Base-by-base conservation (phyloP, 2,888 invertebrate species). In the Diplolepis rosae region DNA sequence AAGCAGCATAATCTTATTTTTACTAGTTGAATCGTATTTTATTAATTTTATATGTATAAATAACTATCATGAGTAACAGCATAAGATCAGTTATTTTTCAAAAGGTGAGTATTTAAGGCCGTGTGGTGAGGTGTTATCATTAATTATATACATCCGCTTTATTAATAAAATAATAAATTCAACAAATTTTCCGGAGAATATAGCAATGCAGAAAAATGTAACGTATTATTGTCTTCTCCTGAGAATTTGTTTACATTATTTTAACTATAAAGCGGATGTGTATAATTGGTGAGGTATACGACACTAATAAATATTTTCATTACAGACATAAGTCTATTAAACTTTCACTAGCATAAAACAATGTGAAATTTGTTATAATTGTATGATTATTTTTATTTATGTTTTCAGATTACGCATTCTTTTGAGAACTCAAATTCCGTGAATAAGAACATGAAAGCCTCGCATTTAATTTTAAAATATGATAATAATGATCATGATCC, bases 391-490 rank as follows among this genome's bases (percentile, higher is more conserved):
- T 30, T 54, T 54, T 18, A 3, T 35, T 45, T 48, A 72, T 54
- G 67, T 56, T 81, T 82, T 56, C 50, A 87, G 88, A 73, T 87
- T 65, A 70, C 75, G 48, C 79, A 77, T 68, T 78, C 75, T 22
- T 70, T 85, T 13, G 65, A 73, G 35, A 79, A 73, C 66, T 30
- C 65, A 11, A 78, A 82, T n/a, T 24, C 72, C 35, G 71, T 68
- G 48, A 72, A 70, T 27, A 11, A 77, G 18, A 65, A 66, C 1
- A 66, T 69, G 13, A 75, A 84, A 61, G 50, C 77, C 9, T 78
- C 80, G 5, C 72, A 77, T 35, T 70, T 87, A 4, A 30, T 56
- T 22, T 70, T 87, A 4, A 78, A 77, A 48, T 54, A 69, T 13
- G 78, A 83, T 54, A 67, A 77, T 15, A 39, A 28, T 1, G 77